Evolutionary conservation across 2,113 vertebrate genomes (phyloP), one percentile per base, ranked within the genome.

Genomic region (Hippoglossus stenolepis): DNA sequence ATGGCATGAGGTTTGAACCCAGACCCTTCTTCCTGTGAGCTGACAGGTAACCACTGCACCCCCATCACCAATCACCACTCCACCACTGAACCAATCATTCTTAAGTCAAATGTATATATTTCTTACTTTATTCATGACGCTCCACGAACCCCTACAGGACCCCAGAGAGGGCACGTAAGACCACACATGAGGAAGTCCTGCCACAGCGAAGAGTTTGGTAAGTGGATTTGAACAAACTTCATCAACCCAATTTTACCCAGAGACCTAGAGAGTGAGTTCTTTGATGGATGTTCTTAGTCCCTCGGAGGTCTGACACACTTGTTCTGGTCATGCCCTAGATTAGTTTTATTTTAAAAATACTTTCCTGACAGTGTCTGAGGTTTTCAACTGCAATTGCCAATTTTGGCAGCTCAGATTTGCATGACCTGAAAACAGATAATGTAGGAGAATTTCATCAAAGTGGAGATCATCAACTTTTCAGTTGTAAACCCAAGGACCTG

Each of bases 261-360:
- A 83, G 66, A 77, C 51, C 67, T 20, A 59, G 57, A 59, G 57
- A 59, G 63, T 31, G 54, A 61, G 56, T 6, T 51, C 51, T 60
- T 75, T 18, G n/a, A 58, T 69, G 71, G 72, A 76, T 56, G 62
- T 62, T 38, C 47, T 70, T 47, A 45, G 40, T 56, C 43, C 82
- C 65, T 61, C 6, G 51, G 79, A 68, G 84, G 38, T 18, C 75
- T 79, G 77, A 80, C 87, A 86, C 80, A 88, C 75, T 86, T 88
- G 84, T 82, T 67, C 68, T 73, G 84, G 87, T 82, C 81, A 76
- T 79, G 84, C 68, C 61, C 84, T 65, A 79, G 62, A 83, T 88
- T 20, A 70, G 38, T 65, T 83, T 49, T 83, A 79, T 84, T 78
- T 78, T 31, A 58, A 38, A 77, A 77, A 56, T 85, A 24, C 53